Conservation (phyloP, 2,888 invertebrate species). For the Phyto melanocephala region DNA sequence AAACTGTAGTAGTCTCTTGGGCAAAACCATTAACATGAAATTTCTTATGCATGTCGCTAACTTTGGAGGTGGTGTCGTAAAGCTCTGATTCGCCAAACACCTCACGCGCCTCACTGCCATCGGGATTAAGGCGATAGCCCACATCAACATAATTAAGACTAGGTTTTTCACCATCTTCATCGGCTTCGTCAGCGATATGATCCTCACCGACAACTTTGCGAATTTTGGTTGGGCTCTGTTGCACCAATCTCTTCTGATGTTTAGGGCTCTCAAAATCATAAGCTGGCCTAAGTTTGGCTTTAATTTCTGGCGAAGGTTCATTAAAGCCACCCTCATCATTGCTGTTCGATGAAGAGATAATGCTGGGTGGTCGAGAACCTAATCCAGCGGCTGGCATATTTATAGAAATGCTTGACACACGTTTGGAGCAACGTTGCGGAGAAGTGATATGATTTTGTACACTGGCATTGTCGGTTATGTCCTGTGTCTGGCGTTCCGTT, state of each 20-base stretch:
- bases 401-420: constrained; percentile 82
- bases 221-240: constrained; percentile 50
- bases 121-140: constrained; percentile 78
- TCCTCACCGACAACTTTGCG: constrained; percentile 38
- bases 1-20: constrained; percentile 77
- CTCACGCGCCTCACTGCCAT: constrained; percentile 78
- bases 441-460: constrained; percentile 68
- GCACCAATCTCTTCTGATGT: constrained; percentile 21
- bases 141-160: constrained; percentile 78
- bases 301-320: constrained; percentile 85
- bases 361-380: constrained; percentile 83
- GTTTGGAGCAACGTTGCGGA: constrained; percentile 79
- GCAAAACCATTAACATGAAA: constrained; percentile 77
- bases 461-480: constrained; percentile 51
- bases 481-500: constrained; percentile 65
- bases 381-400: constrained; percentile 83
- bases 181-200: constrained; percentile 2
- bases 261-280: constrained; percentile 71
- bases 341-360: constrained; percentile 82
- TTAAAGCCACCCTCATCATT: constrained; percentile 86
- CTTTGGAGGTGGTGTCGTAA: constrained; percentile 76
- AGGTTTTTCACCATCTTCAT: constrained; percentile 69
- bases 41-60: constrained; percentile 75
- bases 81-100: constrained; percentile 78
- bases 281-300: constrained; percentile 80